Conservation (phyloP, 2,113 vertebrate genomes). For the Crotophaga sulcirostris region DNA sequence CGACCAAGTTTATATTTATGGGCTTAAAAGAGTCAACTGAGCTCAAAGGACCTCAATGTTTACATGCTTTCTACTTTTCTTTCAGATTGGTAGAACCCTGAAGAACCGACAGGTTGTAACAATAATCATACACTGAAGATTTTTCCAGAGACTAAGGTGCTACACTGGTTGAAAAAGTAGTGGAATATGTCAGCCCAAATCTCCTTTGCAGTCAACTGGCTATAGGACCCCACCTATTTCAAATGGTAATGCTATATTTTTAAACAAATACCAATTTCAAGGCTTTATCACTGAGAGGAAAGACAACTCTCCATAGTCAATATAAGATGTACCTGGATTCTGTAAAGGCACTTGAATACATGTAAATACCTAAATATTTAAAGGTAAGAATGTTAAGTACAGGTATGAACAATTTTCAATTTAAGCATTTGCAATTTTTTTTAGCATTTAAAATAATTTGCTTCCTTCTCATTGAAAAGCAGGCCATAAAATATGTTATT, state of each 20-base stretch:
- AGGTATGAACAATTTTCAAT: not conserved
- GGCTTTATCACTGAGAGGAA: not conserved
- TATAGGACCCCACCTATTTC: not conserved
- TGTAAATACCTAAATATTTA: not conserved
- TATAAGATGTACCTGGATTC: not conserved
- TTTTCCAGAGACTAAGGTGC: not conserved
- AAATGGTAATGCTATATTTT: rapidly evolving
- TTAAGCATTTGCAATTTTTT: not conserved
- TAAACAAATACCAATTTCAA: not conserved
- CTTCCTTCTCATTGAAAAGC: not conserved
- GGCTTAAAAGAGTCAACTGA: not conserved
- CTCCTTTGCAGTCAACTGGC: not conserved
- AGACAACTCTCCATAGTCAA: not conserved
- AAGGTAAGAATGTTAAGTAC: not conserved
- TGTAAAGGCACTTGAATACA: not conserved
- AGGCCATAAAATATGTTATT: not conserved
- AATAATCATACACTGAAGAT: not conserved
- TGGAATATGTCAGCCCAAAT: not conserved
- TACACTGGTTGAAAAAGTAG: not conserved
- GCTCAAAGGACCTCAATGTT: not conserved
- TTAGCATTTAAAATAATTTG: not conserved
- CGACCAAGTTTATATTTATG: not conserved
- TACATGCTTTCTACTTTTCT: not conserved
- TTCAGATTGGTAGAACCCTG: not conserved
- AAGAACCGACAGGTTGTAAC: not conserved